These are phyloP conservation scores for Eupithecia exiguata DNA, from an alignment of 2,888 invertebrate genomes.

Conservation along the genomic window DNA sequence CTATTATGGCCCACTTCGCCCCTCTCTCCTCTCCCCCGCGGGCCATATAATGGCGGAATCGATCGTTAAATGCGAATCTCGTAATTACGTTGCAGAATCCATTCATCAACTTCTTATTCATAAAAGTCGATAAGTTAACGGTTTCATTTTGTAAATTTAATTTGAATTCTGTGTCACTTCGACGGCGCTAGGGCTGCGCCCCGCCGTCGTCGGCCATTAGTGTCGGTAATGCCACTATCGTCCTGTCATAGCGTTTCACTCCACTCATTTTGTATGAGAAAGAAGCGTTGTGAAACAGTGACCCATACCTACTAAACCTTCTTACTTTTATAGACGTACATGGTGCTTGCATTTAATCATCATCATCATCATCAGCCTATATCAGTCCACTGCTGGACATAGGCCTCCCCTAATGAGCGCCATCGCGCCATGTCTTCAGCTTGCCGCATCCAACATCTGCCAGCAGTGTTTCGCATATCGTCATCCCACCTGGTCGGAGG, in stretches of 20 bases:
- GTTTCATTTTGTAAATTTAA: constrained; percentile 75
- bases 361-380: no score
- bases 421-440: no score
- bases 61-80: constrained; percentile 43
- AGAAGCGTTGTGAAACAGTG: not conserved
- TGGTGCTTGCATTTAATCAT: not conserved
- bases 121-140: constrained; percentile 74
- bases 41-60: constrained; percentile 37
- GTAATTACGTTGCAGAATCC: constrained; percentile 62
- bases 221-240: not conserved
- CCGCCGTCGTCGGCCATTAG: constrained; percentile 15
- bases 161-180: constrained; percentile 65
- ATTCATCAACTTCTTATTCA: constrained; percentile 76
- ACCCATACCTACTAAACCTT: not conserved
- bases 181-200: constrained; percentile 48
- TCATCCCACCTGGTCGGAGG: no score
- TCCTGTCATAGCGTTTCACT: not conserved
- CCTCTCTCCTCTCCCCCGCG: constrained; percentile 7
- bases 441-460: no score
- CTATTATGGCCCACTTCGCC: constrained; percentile 32
- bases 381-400: no score
- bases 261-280: not conserved
- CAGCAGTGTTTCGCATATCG: no score
- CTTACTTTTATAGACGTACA: not conserved
- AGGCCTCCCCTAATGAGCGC: no score